Evolutionary conservation across 2,113 vertebrate species (phyloP), one percentile per base, ranked within the genome.

Genomic region (Caranx ignobilis): DNA sequence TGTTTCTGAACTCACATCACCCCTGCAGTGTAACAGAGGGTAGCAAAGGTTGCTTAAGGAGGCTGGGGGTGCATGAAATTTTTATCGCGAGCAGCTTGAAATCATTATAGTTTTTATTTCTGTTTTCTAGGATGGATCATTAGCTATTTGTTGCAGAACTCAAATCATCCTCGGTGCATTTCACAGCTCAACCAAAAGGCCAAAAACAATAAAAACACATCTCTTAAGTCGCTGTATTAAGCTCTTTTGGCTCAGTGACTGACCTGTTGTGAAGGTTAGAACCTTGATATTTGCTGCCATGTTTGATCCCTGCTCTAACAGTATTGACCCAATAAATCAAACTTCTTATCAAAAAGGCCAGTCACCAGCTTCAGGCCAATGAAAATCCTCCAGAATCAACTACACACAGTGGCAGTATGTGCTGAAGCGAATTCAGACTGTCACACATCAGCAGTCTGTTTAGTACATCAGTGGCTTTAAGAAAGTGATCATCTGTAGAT

Each of bases 241-340:
- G 52, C 15, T 54, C 2, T 48, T 57, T 55, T 26, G 47, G 18
- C 18, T 45, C 11, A 2, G 11, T 31, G 19, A 57, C 26, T 35
- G 56, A 77, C 11, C 21, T 32, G 47, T 54, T 54, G 50, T 21
- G 3, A 19, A 41, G 26, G 15, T 19, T 32, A 41, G 5, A 52
- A n/a, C 55, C 55, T 69, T 69, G 78, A 68, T 37, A 52, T 74
- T 74, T 73, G 18, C 15, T 50, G 41, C 59, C 34, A 54, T 54
- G 55, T 67, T 60, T 34, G 43, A 61, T 67, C 62, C 70, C 62
- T 43, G 54, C 34, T 52, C 11, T 50, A 50, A 65, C 39, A 11
- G 2, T 35, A 12, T 55, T 71, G 66, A 37, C 48, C 12, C 35
- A 60, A 39, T 31, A 39, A 63, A 64, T 9, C 19, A n/a, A 47